These are phyloP conservation scores for Aspiorhynchus laticeps DNA, from an alignment of 2,113 vertebrate species.

Conservation along the genomic window DNA sequence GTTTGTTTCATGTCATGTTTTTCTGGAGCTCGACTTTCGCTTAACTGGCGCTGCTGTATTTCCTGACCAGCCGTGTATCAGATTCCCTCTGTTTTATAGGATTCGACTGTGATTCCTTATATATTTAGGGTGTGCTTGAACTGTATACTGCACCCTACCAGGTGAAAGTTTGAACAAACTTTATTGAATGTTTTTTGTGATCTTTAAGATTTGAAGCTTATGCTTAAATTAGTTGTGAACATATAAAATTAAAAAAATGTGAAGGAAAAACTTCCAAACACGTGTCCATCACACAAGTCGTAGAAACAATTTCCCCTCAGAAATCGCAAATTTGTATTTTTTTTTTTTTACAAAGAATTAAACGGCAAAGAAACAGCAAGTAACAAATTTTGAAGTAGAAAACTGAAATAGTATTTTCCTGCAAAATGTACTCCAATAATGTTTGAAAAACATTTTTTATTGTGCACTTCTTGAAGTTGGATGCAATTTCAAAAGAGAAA, in stretches of 20 bases:
- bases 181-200: neutral
- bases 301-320: too few species aligned
- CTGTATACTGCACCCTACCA: neutral
- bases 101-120: neutral
- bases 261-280: neutral
- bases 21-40: slow-evolving; percentile 36
- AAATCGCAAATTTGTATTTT: too few species aligned
- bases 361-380: too few species aligned
- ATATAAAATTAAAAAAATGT: neutral
- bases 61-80: neutral
- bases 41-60: slow-evolving; percentile 58
- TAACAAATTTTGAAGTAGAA: too few species aligned
- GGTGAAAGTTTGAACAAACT: neutral
- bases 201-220: neutral
- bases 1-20: slow-evolving; percentile 43
- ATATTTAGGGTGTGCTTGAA: neutral
- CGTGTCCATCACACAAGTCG: neutral
- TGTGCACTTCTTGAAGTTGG: too few species aligned
- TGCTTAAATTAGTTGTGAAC: neutral
- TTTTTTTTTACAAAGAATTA: too few species aligned
- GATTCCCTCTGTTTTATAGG: neutral
- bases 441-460: too few species aligned
- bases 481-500: too few species aligned
- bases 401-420: too few species aligned
- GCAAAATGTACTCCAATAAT: too few species aligned